Conservation (phyloP, 2,888 invertebrate species). For the Abrostola tripartita region DNA sequence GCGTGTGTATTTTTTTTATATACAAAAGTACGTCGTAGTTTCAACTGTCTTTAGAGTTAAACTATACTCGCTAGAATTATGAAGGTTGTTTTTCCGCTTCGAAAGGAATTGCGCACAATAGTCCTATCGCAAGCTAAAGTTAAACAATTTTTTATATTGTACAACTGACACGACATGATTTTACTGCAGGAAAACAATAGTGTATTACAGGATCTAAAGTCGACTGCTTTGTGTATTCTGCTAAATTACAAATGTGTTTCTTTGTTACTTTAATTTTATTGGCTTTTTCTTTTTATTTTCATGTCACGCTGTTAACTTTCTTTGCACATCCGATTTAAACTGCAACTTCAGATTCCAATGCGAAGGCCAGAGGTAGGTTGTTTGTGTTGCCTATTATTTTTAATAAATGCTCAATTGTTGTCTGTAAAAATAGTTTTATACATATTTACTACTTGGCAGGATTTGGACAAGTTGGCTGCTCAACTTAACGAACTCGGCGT, state of each 20-base stretch:
- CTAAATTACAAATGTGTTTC: constrained; percentile 33
- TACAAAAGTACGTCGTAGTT: constrained; percentile 25
- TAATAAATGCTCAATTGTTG: constrained; percentile 20
- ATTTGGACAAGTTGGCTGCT: constrained; percentile 98
- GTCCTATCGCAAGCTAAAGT: too few species aligned
- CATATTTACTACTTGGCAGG: constrained; percentile 87
- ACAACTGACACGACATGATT: constrained; percentile 32
- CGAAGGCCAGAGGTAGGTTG: constrained; percentile 96
- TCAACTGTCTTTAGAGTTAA: neutral
- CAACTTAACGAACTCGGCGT: constrained; percentile 98
- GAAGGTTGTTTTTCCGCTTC: too few species aligned
- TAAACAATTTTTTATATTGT: constrained; percentile 18
- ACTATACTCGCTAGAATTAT: neutral
- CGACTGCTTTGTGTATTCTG: neutral
- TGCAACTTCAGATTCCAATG: constrained; percentile 92
- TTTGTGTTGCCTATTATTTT: constrained; percentile 46
- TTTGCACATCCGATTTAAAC: constrained; percentile 82
- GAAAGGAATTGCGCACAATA: too few species aligned
- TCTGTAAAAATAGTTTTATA: constrained; percentile 25
- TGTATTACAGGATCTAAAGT: too few species aligned
- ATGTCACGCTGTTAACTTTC: constrained; percentile 87
- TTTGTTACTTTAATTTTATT: constrained; percentile 70
- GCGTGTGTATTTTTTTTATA: constrained; percentile 27
- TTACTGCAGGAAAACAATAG: too few species aligned
- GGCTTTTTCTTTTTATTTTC: constrained; percentile 83